phyloP scores from a whole-genome alignment of 2,113 vertebrate genomes.

The Ammodytes dubius region DNA sequence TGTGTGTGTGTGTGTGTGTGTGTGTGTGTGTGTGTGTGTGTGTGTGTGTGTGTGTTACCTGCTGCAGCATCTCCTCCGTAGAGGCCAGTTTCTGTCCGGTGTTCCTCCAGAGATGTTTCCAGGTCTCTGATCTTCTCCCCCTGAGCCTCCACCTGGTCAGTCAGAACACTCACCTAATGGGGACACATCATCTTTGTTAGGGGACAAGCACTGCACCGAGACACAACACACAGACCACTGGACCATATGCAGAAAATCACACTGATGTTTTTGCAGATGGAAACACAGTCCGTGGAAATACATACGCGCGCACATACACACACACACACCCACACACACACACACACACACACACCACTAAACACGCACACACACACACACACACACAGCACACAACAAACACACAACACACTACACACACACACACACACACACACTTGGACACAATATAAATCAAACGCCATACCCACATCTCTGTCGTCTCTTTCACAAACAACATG shows the following conservation, averaged over 20 bases:
- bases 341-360: too few relatives aligned
- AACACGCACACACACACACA: not conserved
- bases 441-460: not conserved
- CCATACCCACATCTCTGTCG: too few relatives aligned
- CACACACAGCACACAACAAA: not conserved
- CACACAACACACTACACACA: not conserved
- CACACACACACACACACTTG: not conserved
- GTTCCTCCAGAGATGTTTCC: conserved; percentile 94
- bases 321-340: not conserved
- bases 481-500: not conserved
- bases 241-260: not conserved
- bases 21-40: conserved; percentile 1
- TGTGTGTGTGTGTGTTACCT: conserved; percentile 84
- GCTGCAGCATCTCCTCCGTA: conserved; percentile 98
- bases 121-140: conserved; percentile 98
- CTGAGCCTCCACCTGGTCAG: conserved; percentile 98
- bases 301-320: not conserved
- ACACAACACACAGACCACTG: not conserved
- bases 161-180: conserved; percentile 95
- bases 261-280: not conserved
- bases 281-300: not conserved
- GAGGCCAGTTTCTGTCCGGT: conserved; percentile 93
- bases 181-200: conserved; percentile 44
- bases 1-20: not conserved
- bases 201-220: not conserved